Percentiles rank a stretch among this genome's conserved stretches.
Evolutionary conservation across 2,797 vertebrate genomes (phyloP).

Genomic region (Argya squamiceps): DNA sequence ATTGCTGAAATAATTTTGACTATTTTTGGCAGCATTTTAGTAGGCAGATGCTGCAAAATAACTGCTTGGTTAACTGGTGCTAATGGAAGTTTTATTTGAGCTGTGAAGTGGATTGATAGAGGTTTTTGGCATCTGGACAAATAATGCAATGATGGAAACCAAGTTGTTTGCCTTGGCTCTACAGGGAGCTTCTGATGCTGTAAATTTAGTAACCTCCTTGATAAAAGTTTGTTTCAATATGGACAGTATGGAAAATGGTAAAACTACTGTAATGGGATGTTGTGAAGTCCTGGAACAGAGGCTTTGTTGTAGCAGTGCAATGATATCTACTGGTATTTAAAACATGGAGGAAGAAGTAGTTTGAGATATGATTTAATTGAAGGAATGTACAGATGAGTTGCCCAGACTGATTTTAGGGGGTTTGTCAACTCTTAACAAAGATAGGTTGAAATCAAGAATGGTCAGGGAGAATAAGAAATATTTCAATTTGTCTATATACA

Average conservation of each 20-base stretch:
- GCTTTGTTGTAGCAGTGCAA: background rate
- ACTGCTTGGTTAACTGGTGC: background rate
- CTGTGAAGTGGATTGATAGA: background rate
- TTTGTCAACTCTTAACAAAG: background rate
- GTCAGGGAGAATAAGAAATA: background rate
- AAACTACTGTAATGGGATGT: background rate
- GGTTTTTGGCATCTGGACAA: background rate
- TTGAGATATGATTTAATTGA: background rate
- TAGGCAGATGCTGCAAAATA: background rate
- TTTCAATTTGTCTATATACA: background rate
- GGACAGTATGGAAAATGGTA: background rate
- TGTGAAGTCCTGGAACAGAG: background rate
- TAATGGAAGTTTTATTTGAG: background rate
- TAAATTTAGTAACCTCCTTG: background rate
- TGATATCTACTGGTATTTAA: background rate
- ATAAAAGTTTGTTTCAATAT: background rate
- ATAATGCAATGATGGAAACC: background rate
- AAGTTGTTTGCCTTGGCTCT: background rate
- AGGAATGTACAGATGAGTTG: background rate
- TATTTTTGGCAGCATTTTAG: background rate
- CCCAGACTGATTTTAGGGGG: background rate
- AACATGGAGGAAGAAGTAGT: background rate
- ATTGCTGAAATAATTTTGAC: background rate
- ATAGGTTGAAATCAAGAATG: background rate
- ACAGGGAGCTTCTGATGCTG: background rate